Evolutionary conservation across 2,888 invertebrate species (phyloP), one percentile per base, ranked within the genome.

Genomic region (Ennomos fuscantarius): DNA sequence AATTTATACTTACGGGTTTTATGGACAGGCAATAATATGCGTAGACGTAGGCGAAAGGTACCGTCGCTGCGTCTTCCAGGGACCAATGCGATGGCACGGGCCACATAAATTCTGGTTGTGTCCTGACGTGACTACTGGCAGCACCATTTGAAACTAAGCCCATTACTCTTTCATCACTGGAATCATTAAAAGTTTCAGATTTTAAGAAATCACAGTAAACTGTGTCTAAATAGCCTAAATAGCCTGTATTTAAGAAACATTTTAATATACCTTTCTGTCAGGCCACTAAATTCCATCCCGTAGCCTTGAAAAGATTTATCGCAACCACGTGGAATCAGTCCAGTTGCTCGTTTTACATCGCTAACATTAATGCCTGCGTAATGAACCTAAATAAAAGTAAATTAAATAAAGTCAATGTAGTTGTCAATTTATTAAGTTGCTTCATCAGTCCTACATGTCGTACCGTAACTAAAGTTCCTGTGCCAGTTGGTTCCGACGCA

Each of bases 21-120:
- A 51, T 41, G 6, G 34, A 8, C 0, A 87, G 66, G 34, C 79
- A 79, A 57, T 84, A 86, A 50, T 81, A 93, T 0, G 93, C 93
- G 0, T 94, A 92, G 32, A 87, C 85, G 71, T 96, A 96, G 0
- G 96, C 95, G 31, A 43, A 43, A 12, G 43, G 43, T n/a, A 43
- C 33, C 32, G 43, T 43, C 3, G 43, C 43, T 11, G 43, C 43
- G 1, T 43, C 43, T 33, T 43, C 43, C 11, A 31, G 2, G 8
- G 15, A 44, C 8, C 96, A 96, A 13, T 89, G 75, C 0, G 93
- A 87, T 0, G 96, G 96, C 8, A 96, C 90, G 3, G 93, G 90
- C 55, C 96, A 97, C 44, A 84, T 63, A 54, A 94, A 78, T 33
- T 90, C 79, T 0, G 83, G 79, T 62, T 93, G 87, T 9, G 92